phyloP scores from a whole-genome alignment of 2,888 invertebrate genomes.

The Amiota mariae region DNA sequence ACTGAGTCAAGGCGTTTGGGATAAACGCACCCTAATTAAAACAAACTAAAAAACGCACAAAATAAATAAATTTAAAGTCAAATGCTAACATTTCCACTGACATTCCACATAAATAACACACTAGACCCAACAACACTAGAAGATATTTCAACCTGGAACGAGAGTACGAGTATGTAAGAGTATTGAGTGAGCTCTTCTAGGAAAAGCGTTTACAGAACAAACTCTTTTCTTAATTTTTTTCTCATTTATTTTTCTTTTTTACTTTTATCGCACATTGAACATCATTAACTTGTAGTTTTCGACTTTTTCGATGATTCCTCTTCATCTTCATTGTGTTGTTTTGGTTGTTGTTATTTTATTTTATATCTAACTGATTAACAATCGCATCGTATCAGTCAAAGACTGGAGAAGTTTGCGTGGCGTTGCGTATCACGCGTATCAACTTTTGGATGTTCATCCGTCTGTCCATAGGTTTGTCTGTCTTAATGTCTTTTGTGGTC shows the following conservation, averaged over 20 bases:
- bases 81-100: slow-evolving; percentile 65
- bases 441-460: not conserved
- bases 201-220: not conserved
- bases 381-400: slow-evolving; percentile 44
- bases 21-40: slow-evolving; percentile 54
- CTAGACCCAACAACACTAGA: too few relatives aligned
- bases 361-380: slow-evolving; percentile 67
- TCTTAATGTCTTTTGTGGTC: not conserved
- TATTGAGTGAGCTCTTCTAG: slow-evolving; percentile 3
- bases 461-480: not conserved
- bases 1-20: not conserved
- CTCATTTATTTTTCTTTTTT: slow-evolving; percentile 6
- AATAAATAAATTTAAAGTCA: slow-evolving; percentile 59
- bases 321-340: slow-evolving; percentile 5
- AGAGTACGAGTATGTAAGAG: too few relatives aligned
- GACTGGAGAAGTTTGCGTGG: not conserved
- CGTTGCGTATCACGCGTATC: not conserved
- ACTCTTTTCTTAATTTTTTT: not conserved
- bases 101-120: slow-evolving; percentile 65
- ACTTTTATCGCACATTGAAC: slow-evolving; percentile 23
- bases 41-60: slow-evolving; percentile 63
- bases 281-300: slow-evolving; percentile 25
- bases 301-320: not conserved
- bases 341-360: slow-evolving; percentile 54
- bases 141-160: too few relatives aligned